Base-by-base conservation (phyloP, 2,113 vertebrate genomes). In the Eretmochelys imbricata region DNA sequence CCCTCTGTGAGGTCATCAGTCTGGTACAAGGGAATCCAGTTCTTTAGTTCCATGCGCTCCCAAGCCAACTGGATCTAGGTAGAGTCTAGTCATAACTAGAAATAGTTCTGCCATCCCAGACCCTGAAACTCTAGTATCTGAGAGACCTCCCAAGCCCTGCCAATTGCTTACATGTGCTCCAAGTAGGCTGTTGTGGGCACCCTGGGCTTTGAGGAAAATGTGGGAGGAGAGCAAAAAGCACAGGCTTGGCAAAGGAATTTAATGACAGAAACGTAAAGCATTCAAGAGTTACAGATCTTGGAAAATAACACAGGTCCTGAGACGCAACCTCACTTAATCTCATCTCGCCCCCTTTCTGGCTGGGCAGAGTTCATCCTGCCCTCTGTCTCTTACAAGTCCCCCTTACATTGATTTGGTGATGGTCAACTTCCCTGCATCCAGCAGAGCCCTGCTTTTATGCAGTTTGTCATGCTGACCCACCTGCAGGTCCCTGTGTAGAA, bases 391-490 rank as follows among this genome's bases (percentile, higher is more conserved):
- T 82, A 17, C 12, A 78, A 54, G 24, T 80, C 22, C 46, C 48
- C 35, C 82, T 79, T 55, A 31, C 10, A 84, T 20, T 72, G n/a
- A 20, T 27, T n/a, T 31, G 76, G 7, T 35, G 25, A 4, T 42
- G 42, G 42, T 29, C 12, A 7, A 48, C 75, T 48, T 29, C 46
- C 42, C 22, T 46, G 12, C 12, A 48, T 6, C 6, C 4, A 75
- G 13, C 65, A 59, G 85, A 85, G 11, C 55, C 4, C 16, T 42
- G 12, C 16, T 89, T 76, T 93, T 54, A 65, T 5, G 0, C 49
- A 4, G 14, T 59, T 95, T 46, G 22, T 87, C 87, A 42, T 22
- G 25, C 89, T 96, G 93, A 87, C 31, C 93, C 94, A 94, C 90
- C 82, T 93, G 91, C 76, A 93, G 89, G 95, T 2, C 25, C 46